phyloP scores from a whole-genome alignment of 2,888 invertebrate genomes.

The Watsonalla binaria region DNA sequence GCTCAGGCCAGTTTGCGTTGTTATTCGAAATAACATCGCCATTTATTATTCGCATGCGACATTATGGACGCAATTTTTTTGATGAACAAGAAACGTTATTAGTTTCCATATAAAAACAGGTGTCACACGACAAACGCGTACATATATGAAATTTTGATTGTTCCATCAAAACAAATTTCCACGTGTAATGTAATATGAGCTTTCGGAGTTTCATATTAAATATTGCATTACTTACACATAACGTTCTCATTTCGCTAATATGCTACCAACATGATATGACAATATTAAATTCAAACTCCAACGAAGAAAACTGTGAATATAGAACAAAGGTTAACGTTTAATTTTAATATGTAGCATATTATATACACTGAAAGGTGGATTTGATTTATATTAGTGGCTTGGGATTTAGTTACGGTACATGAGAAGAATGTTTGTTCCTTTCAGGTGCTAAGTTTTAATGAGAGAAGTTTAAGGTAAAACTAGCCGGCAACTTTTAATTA shows the following conservation, averaged over 20 bases:
- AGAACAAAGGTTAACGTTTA: slow-evolving; percentile 1
- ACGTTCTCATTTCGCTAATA: neutral
- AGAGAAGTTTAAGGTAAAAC: slow-evolving; percentile 66
- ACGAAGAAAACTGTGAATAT: neutral
- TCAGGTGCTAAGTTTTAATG: slow-evolving; percentile 71
- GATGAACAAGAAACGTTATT: slow-evolving; percentile 21
- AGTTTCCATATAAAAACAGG: slow-evolving; percentile 25
- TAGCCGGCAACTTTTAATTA: slow-evolving; percentile 69
- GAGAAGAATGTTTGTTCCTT: slow-evolving; percentile 61
- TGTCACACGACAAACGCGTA: slow-evolving; percentile 16
- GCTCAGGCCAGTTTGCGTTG: slow-evolving; percentile 22
- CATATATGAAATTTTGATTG: slow-evolving; percentile 24
- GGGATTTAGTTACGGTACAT: slow-evolving; percentile 44
- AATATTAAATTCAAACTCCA: slow-evolving; percentile 8
- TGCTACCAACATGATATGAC: neutral
- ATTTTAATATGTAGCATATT: slow-evolving; percentile 7
- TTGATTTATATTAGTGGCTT: slow-evolving; percentile 35
- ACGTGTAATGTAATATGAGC: slow-evolving; percentile 11
- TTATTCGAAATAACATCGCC: slow-evolving; percentile 33
- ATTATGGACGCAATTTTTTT: slow-evolving; percentile 24
- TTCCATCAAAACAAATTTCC: slow-evolving; percentile 11
- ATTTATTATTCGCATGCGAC: slow-evolving; percentile 37
- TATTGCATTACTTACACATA: slow-evolving; percentile 14
- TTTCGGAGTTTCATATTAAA: slow-evolving; percentile 18
- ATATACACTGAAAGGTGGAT: slow-evolving; percentile 15